Evolutionary conservation across 2,797 vertebrate genomes (phyloP), one percentile per base, ranked within the genome.

Genomic region (Pristis pectinata): DNA sequence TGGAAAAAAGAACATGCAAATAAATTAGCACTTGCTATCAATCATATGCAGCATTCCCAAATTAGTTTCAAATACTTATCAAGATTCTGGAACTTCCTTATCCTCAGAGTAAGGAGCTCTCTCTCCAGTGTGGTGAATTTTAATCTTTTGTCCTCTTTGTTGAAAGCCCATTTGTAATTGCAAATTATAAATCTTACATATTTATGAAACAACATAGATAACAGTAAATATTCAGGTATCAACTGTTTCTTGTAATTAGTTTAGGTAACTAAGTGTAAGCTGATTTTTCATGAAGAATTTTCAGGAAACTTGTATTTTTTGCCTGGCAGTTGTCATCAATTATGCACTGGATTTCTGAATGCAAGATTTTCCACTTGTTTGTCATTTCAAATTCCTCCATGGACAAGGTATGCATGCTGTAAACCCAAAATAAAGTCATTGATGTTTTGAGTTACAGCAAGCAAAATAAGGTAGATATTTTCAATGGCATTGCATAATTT

Each of bases 381-480:
- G 11, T 34, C 4, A 22, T 74, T 74, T 49, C 44, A 93, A 74
- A 15, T 72, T 74, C 41, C 92, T 93, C 30, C 41, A 93, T 15
- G 3, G 64, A 44, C 13, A 70, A 17, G 70, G 19, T 53, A 44
- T 70, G 56, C 34, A 56, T n/a, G 67, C 61, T 67, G n/a, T 67
- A 70, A 49, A 49, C 49, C 24, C 72, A 44, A 53, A 94, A 30
- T 67, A 76, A 94, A 94, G 30, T 24, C 44, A 91, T n/a, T 0
- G 74, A 72, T 27, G 30, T 49, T 96, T 95, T 94, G 96, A 95
- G 96, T 96, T 96, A 95, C 95, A 95, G 95, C 95, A 95, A 96
- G 49, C 82, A 85, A 70, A 80, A 74, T 19, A 24, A 56, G 95
- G 94, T 94, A 95, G 95, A 95, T 95, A 87, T 94, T 92, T 89